Conservation (phyloP, 1,140 invertebrate genomes). For the Pseudoatta argentina region DNA sequence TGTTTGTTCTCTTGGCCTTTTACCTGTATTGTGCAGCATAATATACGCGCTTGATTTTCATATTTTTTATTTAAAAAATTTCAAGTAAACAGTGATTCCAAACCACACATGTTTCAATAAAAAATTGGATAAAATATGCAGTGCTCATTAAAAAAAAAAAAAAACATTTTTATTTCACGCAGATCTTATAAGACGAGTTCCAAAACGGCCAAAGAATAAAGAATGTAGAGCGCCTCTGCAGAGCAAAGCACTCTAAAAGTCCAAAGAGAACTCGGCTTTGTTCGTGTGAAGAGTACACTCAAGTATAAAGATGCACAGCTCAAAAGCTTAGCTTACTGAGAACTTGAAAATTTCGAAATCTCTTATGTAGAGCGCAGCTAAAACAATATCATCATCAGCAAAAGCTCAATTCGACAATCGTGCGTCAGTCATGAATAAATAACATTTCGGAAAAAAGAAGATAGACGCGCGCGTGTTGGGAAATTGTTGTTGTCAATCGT, state of each 20-base stretch:
- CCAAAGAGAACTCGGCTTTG: conserved; percentile 28
- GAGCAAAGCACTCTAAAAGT: conserved; percentile 6
- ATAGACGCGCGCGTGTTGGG: not conserved
- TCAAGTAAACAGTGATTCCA: not conserved
- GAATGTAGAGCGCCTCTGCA: not conserved
- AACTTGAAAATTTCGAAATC: conserved; percentile 21
- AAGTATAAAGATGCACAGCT: conserved; percentile 17
- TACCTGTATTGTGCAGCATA: too few species aligned
- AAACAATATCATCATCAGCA: not conserved
- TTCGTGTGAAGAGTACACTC: conserved; percentile 13
- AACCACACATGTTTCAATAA: not conserved
- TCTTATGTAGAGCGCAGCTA: not conserved
- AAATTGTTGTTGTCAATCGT: conserved; percentile 17
- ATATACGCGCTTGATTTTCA: too few species aligned
- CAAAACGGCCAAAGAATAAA: not conserved
- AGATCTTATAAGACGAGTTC: not conserved
- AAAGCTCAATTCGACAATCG: not conserved
- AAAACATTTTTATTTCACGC: not conserved
- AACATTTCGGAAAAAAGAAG: not conserved
- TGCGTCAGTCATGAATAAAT: not conserved
- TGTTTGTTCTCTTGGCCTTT: too few species aligned
- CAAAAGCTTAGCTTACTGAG: conserved; percentile 25
- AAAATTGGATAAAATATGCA: not conserved
- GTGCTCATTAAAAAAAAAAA: not conserved
- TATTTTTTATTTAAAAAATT: not conserved